Evolutionary conservation across 2,113 vertebrate species (phyloP), one percentile per base, ranked within the genome.

Genomic region (Protobothrops mucrosquamatus): DNA sequence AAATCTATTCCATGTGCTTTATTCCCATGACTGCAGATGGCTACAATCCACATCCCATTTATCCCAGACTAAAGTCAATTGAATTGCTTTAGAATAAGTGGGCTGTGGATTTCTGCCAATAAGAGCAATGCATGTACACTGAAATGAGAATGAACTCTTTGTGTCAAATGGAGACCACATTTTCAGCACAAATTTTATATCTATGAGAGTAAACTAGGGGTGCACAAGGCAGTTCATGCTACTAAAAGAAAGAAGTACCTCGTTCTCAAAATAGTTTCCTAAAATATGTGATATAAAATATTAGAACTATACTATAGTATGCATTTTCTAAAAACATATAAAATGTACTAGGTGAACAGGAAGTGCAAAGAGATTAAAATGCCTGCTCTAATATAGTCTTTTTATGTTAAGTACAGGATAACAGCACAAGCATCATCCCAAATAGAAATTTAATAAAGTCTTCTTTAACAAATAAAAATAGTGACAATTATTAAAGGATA

Each of bases 291-390:
- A 96, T 93, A 92, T 88, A 95, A 96, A 96, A 93, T 93, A 96
- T 92, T 88, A 91, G 86, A 96, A 89, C 89, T 94, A 95, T 91
- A 96, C 94, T 96, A 88, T 43, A 85, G 88, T 87, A 94, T 0
- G 12, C 55, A 90, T 61, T 91, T 8, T 14, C 59, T 88, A 96
- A 95, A 91, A 96, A 94, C 91, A 94, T 94, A 95, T 7, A 95
- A 97, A 96, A 96, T 29, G 94, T 95, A 95, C 92, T 91, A 97
- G 88, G 94, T 93, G 95, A 96, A 91, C 91, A 92, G 93, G 92
- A 97, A 97, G 94, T 96, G 96, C 95, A 95, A 96, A 94, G 91
- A 95, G 64, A 93, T 96, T 89, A 90, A 87, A 93, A 94, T 57
- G 6, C 85, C 94, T 95, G 93, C 92, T 91, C 96, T 95, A 94